phyloP scores from a whole-genome alignment of 1,140 invertebrate species.

The Drosophila littoralis region DNA sequence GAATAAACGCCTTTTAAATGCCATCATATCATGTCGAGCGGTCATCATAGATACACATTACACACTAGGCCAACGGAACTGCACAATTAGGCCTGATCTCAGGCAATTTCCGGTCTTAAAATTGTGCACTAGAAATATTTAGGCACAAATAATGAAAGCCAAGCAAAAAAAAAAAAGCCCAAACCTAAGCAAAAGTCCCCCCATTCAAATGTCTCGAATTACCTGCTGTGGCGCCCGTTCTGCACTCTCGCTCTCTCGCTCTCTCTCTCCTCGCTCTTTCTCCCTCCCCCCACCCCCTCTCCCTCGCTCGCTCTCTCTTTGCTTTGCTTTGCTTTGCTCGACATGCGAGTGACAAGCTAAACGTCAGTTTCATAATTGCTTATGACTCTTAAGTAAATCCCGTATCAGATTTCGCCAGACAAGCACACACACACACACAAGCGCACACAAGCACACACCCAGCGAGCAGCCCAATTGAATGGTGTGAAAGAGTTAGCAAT shows the following conservation, averaged over 20 bases:
- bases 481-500: constrained; percentile 45
- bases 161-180: constrained; percentile 6
- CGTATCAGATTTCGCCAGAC: constrained; percentile 66
- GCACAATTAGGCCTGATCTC: constrained; percentile 42
- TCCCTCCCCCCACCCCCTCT: not conserved
- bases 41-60: constrained; percentile 12
- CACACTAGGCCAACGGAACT: constrained; percentile 43
- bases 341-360: constrained; percentile 68
- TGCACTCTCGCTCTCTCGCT: not conserved
- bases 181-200: constrained; percentile 9
- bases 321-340: constrained; percentile 2
- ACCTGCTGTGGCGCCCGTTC: constrained; percentile 15
- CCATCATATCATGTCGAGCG: constrained; percentile 38
- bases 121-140: not conserved
- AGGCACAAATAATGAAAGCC: not conserved
- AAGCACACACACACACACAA: constrained; percentile 12
- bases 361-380: constrained; percentile 74
- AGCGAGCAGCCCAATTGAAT: constrained; percentile 30
- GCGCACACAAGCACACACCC: not conserved
- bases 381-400: constrained; percentile 66
- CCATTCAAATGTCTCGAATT: constrained; percentile 19
- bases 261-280: not conserved
- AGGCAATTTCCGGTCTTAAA: constrained; percentile 45
- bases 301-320: constrained; percentile 11
- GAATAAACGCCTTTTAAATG: constrained; percentile 15